Percentiles rank a stretch among this genome's conserved stretches.
Conservation (phyloP, 2,797 vertebrate genomes). For the Galago senegalensis region DNA sequence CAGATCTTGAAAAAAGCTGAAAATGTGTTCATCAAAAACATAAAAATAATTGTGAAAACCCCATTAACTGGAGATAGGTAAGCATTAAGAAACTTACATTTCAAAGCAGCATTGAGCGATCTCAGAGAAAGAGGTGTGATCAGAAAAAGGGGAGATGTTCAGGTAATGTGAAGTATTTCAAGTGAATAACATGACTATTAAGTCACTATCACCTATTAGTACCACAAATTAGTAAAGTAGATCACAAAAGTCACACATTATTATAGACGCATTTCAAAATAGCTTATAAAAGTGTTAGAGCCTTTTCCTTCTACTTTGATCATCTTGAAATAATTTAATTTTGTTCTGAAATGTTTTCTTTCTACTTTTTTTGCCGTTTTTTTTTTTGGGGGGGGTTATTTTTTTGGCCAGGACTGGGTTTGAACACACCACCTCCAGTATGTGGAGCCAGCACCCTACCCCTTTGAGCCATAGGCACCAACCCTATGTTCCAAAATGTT, state of each 20-base stretch:
- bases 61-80: neutral
- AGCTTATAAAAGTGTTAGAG: neutral
- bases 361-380: no score
- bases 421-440: no score
- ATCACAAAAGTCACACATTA: neutral
- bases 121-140: no score
- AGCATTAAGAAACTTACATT: neutral
- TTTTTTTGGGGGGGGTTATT: no score
- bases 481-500: neutral
- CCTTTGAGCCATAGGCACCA: no score
- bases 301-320: neutral
- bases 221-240: neutral
- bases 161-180: neutral
- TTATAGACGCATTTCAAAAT: neutral
- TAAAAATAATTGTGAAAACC: neutral
- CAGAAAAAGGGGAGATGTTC: neutral
- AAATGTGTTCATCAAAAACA: neutral
- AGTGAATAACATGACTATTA: neutral
- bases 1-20: neutral
- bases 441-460: no score
- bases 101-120: neutral
- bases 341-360: neutral
- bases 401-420: no score
- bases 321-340: neutral
- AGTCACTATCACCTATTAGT: neutral